Conservation (phyloP, 64 coral and sea anemone genomes). For the Actinia tenebrosa region DNA sequence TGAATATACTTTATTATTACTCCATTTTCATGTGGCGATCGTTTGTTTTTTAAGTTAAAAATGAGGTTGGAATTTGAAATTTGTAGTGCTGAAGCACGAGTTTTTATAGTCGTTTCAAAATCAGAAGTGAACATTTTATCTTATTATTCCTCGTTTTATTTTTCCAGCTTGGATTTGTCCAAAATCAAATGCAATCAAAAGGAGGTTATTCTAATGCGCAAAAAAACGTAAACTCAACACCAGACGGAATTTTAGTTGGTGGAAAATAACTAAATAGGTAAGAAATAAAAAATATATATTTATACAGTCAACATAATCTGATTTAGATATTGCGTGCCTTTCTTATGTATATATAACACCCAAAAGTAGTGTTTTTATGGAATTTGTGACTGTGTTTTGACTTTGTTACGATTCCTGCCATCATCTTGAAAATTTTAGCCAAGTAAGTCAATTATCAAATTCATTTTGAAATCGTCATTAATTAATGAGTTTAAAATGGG, state of each 20-base stretch:
- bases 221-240: background rate
- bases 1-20: background rate
- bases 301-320: background rate
- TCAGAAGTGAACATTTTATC: background rate
- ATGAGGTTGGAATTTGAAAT: background rate
- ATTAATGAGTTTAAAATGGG: background rate
- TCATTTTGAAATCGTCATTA: background rate
- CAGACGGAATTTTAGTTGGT: slow-evolving; percentile 14
- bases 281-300: background rate
- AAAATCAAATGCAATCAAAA: slow-evolving; percentile 19
- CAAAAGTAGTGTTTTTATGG: background rate
- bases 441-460: background rate
- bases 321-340: background rate
- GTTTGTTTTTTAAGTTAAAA: background rate
- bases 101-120: background rate
- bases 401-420: background rate
- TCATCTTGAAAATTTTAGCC: background rate
- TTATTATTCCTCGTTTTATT: background rate
- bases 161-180: background rate
- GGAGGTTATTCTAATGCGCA: background rate
- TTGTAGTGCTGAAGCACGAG: background rate
- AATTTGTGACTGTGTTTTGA: background rate
- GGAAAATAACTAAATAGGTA: background rate
- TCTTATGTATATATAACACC: background rate
- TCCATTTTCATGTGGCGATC: background rate